Evolutionary conservation across 2,888 invertebrate genomes (phyloP).

Genomic region (Dicranocentrus wangi): DNA sequence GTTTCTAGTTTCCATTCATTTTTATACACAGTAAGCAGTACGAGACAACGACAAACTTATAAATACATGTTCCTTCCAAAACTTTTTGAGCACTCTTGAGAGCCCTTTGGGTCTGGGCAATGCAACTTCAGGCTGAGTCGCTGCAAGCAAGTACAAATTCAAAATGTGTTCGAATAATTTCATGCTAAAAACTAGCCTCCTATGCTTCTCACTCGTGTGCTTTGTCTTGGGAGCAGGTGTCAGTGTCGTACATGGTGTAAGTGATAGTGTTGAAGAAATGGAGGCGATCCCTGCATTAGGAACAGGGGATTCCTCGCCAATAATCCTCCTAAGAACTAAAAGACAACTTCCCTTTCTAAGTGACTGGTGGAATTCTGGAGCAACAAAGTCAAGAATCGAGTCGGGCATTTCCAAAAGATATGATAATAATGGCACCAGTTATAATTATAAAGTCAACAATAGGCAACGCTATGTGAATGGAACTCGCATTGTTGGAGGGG

Average conservation of each 20-base stretch:
- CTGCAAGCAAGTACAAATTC: background rate
- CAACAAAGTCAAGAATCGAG: slow-evolving; percentile 36
- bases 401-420: slow-evolving; percentile 26
- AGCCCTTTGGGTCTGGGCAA: no score
- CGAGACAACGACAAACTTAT: no score
- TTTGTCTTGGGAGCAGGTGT: no score
- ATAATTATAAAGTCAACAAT: slow-evolving; percentile 4
- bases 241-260: slow-evolving; percentile 30
- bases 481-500: no score
- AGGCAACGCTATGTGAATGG: slow-evolving; percentile 4
- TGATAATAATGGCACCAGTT: slow-evolving; percentile 4
- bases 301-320: slow-evolving; percentile 12
- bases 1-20: no score
- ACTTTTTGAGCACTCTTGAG: no score
- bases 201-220: slow-evolving; percentile 42
- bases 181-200: background rate
- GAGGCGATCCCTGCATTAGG: slow-evolving; percentile 50
- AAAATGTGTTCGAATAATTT: slow-evolving; percentile 30
- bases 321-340: slow-evolving; percentile 48
- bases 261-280: slow-evolving; percentile 46
- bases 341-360: slow-evolving; percentile 70
- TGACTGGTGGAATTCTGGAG: slow-evolving; percentile 65
- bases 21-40: no score
- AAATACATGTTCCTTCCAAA: no score
- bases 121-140: no score